phyloP scores from a whole-genome alignment of 1,140 invertebrate genomes.

The Gerris buenoi region DNA sequence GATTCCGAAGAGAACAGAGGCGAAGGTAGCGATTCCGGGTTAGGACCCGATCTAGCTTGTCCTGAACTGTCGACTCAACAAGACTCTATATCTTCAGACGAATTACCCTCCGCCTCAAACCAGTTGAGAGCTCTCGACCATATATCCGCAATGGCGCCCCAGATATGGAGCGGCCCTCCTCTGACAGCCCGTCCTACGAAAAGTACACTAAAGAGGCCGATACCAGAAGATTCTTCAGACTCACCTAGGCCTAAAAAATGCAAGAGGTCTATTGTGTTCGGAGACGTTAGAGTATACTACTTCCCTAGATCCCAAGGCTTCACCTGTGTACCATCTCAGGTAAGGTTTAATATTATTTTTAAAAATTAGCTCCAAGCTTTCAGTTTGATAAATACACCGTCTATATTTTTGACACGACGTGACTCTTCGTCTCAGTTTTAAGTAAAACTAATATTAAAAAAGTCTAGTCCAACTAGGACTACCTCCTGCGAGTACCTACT shows the following conservation, averaged over 20 bases:
- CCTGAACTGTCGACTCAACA: neutral
- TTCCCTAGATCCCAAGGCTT: constrained; percentile 93
- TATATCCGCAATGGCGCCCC: neutral
- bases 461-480: too few species aligned
- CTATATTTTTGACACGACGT: too few species aligned
- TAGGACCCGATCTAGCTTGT: constrained; percentile 33
- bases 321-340: constrained; percentile 87
- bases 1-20: constrained; percentile 34
- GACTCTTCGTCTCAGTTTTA: too few species aligned
- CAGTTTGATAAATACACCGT: too few species aligned
- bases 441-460: too few species aligned
- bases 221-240: neutral
- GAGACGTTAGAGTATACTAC: constrained; percentile 86
- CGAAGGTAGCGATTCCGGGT: constrained; percentile 65
- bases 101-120: neutral
- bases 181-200: constrained; percentile 25
- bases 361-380: too few species aligned
- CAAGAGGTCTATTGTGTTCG: constrained; percentile 70
- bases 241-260: constrained; percentile 33
- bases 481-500: too few species aligned
- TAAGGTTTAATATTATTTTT: constrained; percentile 22
- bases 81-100: constrained; percentile 5
- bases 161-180: constrained; percentile 6
- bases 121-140: constrained; percentile 4
- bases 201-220: constrained; percentile 37